Evolutionary conservation across 1,140 invertebrate species (phyloP).

Genomic region (Cherax destructor): DNA sequence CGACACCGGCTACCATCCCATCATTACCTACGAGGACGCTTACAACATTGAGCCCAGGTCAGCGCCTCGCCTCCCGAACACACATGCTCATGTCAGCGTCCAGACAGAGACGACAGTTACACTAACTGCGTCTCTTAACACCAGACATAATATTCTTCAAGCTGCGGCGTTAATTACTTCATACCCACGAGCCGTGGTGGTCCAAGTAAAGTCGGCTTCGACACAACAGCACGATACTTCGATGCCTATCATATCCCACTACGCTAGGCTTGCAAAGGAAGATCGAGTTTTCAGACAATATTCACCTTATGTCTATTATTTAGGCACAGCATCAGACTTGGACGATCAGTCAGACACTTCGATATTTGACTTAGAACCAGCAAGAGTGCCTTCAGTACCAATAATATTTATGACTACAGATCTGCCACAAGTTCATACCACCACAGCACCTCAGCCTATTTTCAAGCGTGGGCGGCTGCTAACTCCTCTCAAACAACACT

Average conservation of each 20-base stretch:
- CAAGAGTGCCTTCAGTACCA: neutral
- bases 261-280: neutral
- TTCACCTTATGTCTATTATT: neutral
- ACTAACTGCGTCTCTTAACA: neutral
- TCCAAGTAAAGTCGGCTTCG: neutral
- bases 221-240: neutral
- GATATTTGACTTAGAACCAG: neutral
- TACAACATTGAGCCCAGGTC: neutral
- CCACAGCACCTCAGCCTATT: neutral
- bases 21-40: neutral
- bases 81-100: neutral
- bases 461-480: neutral
- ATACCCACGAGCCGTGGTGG: neutral
- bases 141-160: neutral
- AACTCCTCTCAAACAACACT: neutral
- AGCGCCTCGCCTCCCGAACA: neutral
- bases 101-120: too few species aligned
- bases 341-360: neutral
- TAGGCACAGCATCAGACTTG: neutral
- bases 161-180: too few species aligned
- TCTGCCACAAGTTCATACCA: neutral
- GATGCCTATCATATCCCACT: too few species aligned
- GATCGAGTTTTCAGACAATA: neutral
- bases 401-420: neutral
- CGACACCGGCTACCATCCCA: constrained; percentile 8